Evolutionary conservation across 2,113 vertebrate genomes (phyloP), one percentile per base, ranked within the genome.

Genomic region (Abramis brama): DNA sequence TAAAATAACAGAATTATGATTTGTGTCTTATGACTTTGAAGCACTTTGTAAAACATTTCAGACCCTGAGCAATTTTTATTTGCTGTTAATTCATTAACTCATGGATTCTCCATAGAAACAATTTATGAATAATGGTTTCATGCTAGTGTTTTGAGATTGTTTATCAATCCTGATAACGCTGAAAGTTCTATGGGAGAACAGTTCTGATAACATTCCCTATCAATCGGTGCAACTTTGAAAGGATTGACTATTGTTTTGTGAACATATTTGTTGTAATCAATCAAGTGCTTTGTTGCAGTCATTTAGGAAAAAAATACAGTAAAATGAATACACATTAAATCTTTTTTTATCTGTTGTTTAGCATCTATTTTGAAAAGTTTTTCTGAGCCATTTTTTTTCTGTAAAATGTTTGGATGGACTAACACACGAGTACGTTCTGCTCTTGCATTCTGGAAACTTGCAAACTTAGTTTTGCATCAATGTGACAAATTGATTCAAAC

Each of bases 401-500:
- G 77, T 60, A 25, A 60, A 60, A 60, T 43, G 6, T 60, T 59
- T n/a, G 70, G 17, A 60, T 15, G 33, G 33, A 64, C 60, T 45
- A 43, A 81, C 8, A 50, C 60, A 81, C 5, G 17, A 50, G 15
- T 19, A 55, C 1, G 3, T 79, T 79, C 45, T 71, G 76, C 36
- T 64, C 12, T 85, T 47, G 15, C 36, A 43, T 73, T 86, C 27
- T 33, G 66, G 74, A 43, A 60, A 57, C 55, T 23, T 57, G 19
- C 55, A 73, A 50, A 59, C 25, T 68, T 45, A n/a, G 25, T 84
- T 60, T 50, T 81, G 45, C 45, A 86, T 60, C 12, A 57, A 81
- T 39, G 27, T 77, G 77, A 82, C 45, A 84, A 84, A 76, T 62
- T 81, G 33, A 81, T 79, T 74, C 17, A 57, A 78, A 47, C 60